Evolutionary conservation across 1,140 invertebrate species (phyloP), one percentile per base, ranked within the genome.

Genomic region (Apis laboriosa): DNA sequence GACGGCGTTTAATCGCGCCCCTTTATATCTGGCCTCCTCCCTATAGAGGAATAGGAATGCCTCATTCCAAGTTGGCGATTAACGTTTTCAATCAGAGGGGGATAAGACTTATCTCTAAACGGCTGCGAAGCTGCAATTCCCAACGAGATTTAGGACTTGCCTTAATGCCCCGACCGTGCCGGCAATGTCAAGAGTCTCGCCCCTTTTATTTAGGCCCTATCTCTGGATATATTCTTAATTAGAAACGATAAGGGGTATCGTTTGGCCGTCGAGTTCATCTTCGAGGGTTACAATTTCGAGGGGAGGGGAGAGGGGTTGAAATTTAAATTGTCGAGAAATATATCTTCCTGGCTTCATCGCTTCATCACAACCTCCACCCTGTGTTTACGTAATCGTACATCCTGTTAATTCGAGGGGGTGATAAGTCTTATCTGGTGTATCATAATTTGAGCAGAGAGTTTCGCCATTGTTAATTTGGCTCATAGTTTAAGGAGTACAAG

Each of bases 21-120:
- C 34, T 12, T 68, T 49, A 58, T 68, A 24, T 58, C 34, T 34
- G 15, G 1, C 7, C 2, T 12, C 28, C 9, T 34, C 21, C 21
- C 34, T 43, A 43, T 5, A 43, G 15, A 19, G 55, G 55, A 24
- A 34, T 43, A 49, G 9, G 34, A n/a, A 49, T 56, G 66, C 66
- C 72, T 58, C 53, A 53, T 79, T 79, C 67, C 56, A 34, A 71
- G 56, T 60, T 21, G 68, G 56, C 56, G 77, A 79, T 79, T 72
- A 79, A 79, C 67, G 77, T 28, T 79, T 79, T 79, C 77, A 79
- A 79, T 79, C 77, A 61, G 43, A 71, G 67, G 34, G 21, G 55
- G 77, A 79, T 79, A 79, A 61, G 77, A 51, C 77, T 79, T 79
- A 79, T 79, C 77, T 79, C 55, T 49, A 28, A 53, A 58, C 55